Evolutionary conservation across 2,113 vertebrate genomes (phyloP), one percentile per base, ranked within the genome.

Genomic region (Corythornis cristatus): DNA sequence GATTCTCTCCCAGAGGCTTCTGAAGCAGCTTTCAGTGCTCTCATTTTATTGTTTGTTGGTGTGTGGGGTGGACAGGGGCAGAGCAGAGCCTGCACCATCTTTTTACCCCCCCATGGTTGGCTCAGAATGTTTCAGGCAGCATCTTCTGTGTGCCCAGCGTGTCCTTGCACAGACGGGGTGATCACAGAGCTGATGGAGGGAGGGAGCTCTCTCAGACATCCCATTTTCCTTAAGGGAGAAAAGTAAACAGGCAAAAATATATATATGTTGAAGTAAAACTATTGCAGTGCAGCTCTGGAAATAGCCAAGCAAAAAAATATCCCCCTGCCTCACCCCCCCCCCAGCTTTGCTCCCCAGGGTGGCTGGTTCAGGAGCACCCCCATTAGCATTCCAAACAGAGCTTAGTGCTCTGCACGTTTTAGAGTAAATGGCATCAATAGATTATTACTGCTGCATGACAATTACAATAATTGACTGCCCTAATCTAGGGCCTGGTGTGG

Each of bases 1-100:
- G 43, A 85, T n/a, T 64, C 1, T 62, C 54, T 91, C 46, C 56
- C 21, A 65, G 43, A 64, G 48, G 25, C 22, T 77, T 90, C 92
- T 79, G 76, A 50, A 92, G 37, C 37, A 66, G 19, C 95, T 95
- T 94, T 82, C 74, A 85, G 31, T 43, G 37, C 43, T 70, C 16
- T 74, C 23, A 58, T 94, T 85, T 80, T 79, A 15, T 79, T 72
- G 50, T 43, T 70, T 15, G 12, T 33, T 57, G 61, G 35, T 26
- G 42, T 8, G 11, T 79, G 70, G 62, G 66, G 56, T 53, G 48
- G 65, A 50, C 37, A 23, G n/a, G 54, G 50, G 9, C 40, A 45
- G 50, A 83, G 15, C 31, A 83, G 64, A 70, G 60, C 60, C 51
- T 67, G 33, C 50, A 58, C 31, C 7, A 6, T 53, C 48, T 64